A percentile compares a stretch with the other conserved stretches of the same genome.
Conservation (phyloP, 1,140 invertebrate genomes). For the Aphis craccivora region DNA sequence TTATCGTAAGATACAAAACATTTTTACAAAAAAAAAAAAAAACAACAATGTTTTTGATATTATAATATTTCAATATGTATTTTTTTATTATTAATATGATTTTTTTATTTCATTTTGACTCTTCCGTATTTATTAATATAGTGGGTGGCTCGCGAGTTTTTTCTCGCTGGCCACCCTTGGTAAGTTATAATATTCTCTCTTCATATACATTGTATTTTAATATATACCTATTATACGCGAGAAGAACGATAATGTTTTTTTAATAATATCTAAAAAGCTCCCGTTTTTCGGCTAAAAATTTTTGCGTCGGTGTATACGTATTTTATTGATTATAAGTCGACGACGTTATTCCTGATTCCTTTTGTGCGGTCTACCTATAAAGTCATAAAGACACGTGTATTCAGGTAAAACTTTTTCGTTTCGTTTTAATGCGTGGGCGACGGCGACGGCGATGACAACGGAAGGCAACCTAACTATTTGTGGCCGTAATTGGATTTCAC, state of each 20-base stretch:
- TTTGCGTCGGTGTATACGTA: not conserved
- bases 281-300: not conserved
- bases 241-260: not conserved
- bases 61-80: too few species aligned
- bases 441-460: not conserved
- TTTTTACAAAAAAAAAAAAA: too few species aligned
- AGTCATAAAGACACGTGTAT: not conserved
- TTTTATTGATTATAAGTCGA: not conserved
- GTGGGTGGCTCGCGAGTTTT: too few species aligned
- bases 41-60: too few species aligned
- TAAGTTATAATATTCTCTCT: too few species aligned
- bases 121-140: too few species aligned
- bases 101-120: too few species aligned
- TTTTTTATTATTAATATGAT: too few species aligned
- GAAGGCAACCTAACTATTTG: not conserved
- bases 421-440: not conserved
- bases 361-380: not conserved
- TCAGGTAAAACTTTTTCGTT: not conserved
- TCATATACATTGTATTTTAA: too few species aligned
- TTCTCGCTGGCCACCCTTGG: too few species aligned
- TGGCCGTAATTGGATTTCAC: not conserved
- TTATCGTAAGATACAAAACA: too few species aligned
- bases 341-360: not conserved
- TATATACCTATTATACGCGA: not conserved
- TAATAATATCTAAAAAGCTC: not conserved